phyloP scores from a whole-genome alignment of 2,888 invertebrate species.

The Chydorus sphaericus region DNA sequence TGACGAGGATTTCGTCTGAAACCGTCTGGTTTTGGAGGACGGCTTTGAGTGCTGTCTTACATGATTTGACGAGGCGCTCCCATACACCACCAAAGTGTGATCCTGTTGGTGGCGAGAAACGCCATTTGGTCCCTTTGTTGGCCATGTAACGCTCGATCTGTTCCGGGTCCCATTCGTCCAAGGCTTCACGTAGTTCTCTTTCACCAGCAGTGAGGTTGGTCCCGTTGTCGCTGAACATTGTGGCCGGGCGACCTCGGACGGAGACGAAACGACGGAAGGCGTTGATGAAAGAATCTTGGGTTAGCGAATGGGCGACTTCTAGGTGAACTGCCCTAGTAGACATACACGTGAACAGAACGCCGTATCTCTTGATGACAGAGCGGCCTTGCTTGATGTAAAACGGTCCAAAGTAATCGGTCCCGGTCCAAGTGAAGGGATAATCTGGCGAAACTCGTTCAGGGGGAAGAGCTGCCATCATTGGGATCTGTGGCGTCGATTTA shows the following conservation, averaged over 20 bases:
- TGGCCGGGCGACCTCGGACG: slow-evolving; percentile 13
- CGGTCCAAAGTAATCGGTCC: slow-evolving; percentile 9
- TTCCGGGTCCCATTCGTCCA: not conserved
- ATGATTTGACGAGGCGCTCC: slow-evolving; percentile 19
- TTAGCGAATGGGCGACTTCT: slow-evolving; percentile 12
- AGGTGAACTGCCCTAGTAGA: slow-evolving; percentile 14
- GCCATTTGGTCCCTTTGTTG: slow-evolving; percentile 13
- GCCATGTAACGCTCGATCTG: not conserved
- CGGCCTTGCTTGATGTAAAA: not conserved
- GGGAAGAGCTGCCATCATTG: not conserved
- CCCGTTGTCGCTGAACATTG: slow-evolving; percentile 18
- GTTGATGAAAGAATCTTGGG: slow-evolving; percentile 7
- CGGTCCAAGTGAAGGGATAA: slow-evolving; percentile 10
- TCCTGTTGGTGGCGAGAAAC: slow-evolving; percentile 18
- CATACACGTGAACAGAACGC: slow-evolving; percentile 16
- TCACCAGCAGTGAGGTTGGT: slow-evolving; percentile 18
- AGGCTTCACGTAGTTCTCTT: slow-evolving; percentile 9
- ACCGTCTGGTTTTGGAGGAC: slow-evolving; percentile 14
- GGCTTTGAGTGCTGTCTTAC: slow-evolving; percentile 14
- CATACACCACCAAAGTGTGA: slow-evolving; percentile 20
- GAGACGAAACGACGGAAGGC: slow-evolving; percentile 9
- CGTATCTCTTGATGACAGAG: slow-evolving; percentile 6
- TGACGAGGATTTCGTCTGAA: slow-evolving; percentile 16
- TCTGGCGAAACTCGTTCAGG: not conserved
- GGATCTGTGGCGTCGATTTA: not conserved